phyloP scores from a whole-genome alignment of 2,113 vertebrate species.

The Phrynocephalus versicolor region DNA sequence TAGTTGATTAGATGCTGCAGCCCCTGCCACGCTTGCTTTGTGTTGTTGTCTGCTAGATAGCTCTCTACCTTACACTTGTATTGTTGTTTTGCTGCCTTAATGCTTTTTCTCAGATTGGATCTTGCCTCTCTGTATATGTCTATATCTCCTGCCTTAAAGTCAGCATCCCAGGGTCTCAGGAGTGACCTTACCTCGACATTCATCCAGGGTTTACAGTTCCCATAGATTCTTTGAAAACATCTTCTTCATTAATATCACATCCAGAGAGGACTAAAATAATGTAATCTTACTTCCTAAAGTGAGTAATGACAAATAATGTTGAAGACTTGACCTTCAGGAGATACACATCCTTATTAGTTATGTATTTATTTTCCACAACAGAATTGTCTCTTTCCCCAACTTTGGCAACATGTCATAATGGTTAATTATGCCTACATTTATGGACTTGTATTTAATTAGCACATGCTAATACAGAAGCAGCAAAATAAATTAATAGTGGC shows the following conservation, averaged over 20 bases:
- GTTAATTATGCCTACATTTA: not conserved
- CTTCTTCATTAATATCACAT: too few relatives aligned
- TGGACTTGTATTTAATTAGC: conserved; percentile 2
- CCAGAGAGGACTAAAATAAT: conserved; percentile 36
- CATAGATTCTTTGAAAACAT: not conserved
- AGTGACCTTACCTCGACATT: too few relatives aligned
- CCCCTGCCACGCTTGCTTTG: too few relatives aligned
- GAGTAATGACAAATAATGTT: conserved; percentile 18
- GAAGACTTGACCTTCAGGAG: conserved; percentile 3
- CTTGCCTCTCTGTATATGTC: too few relatives aligned
- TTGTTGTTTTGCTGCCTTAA: too few relatives aligned
- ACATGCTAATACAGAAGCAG: not conserved
- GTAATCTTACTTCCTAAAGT: conserved; percentile 13
- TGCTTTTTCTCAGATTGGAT: too few relatives aligned
- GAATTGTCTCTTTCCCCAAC: not conserved
- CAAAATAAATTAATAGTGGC: conserved; percentile 20
- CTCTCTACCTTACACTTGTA: too few relatives aligned
- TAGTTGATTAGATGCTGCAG: too few relatives aligned
- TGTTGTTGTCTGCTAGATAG: too few relatives aligned
- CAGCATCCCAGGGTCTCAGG: too few relatives aligned
- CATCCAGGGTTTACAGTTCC: too few relatives aligned
- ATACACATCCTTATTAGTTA: conserved; percentile 13
- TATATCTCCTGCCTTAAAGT: too few relatives aligned
- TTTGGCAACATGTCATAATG: not conserved
- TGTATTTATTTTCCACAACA: not conserved